Conservation (phyloP, 2,797 vertebrate genomes). For the Carapus acus region DNA sequence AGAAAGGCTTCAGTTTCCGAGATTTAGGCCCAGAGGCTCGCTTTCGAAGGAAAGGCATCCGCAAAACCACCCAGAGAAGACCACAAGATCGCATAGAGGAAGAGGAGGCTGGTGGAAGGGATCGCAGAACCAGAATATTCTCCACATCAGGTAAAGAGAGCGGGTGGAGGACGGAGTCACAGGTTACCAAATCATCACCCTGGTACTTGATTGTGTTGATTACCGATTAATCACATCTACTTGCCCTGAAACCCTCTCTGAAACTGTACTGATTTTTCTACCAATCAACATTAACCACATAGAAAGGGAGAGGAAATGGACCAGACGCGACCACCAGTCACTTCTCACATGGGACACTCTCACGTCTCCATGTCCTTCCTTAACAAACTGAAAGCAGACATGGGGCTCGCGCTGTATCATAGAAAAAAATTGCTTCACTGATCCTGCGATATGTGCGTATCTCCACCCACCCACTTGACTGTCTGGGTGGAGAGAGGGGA, state of each 20-base stretch:
- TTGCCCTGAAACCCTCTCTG: conserved; percentile 6
- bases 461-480: too few relatives aligned
- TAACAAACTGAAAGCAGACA: too few relatives aligned
- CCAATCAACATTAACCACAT: not conserved
- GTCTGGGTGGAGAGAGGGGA: conserved; percentile 43
- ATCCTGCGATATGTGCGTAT: conserved; percentile 1
- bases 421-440: not conserved
- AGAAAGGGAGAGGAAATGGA: conserved; percentile 7
- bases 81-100: conserved; percentile 40
- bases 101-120: conserved; percentile 64
- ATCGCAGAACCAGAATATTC: conserved; percentile 74
- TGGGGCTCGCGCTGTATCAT: too few relatives aligned
- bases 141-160: conserved; percentile 64
- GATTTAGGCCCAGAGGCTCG: conserved; percentile 58
- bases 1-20: conserved; percentile 58
- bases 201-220: not conserved
- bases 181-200: conserved; percentile 9
- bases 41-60: conserved; percentile 59
- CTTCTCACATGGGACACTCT: too few relatives aligned
- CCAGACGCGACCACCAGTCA: too few relatives aligned
- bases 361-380: too few relatives aligned
- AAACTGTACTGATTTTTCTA: not conserved
- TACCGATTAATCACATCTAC: not conserved
- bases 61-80: conserved; percentile 61
- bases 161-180: conserved; percentile 5